Evolutionary conservation across 1,140 invertebrate genomes (phyloP).

Genomic region (Coptotermes formosanus): DNA sequence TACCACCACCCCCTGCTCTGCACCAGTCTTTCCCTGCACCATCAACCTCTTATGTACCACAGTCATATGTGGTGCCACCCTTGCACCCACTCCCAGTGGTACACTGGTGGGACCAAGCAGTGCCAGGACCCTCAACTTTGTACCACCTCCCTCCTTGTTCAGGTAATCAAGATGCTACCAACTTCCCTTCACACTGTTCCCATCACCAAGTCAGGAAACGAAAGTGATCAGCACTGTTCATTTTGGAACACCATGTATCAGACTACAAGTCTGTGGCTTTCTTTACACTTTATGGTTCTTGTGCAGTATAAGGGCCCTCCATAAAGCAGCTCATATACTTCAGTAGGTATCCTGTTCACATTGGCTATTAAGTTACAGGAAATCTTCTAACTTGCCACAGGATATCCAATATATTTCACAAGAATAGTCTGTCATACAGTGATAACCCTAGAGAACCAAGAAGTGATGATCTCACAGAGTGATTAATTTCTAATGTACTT

Average conservation of each 20-base stretch:
- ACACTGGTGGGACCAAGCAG: constrained; percentile 31
- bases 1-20: constrained; percentile 25
- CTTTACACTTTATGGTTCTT: neutral
- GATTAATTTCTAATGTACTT: neutral
- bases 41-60: constrained; percentile 31
- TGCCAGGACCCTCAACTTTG: constrained; percentile 24
- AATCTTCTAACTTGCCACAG: neutral
- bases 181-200: constrained; percentile 25
- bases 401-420: neutral
- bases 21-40: constrained; percentile 25
- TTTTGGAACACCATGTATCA: neutral
- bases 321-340: neutral
- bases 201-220: constrained; percentile 33
- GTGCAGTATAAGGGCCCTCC: neutral
- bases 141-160: constrained; percentile 24
- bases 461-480: constrained; percentile 24
- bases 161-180: constrained; percentile 24
- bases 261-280: neutral
- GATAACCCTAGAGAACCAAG: neutral
- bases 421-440: neutral
- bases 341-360: neutral
- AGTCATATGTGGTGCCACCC: constrained; percentile 27
- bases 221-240: constrained; percentile 20
- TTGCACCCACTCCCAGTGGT: constrained; percentile 31
- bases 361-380: neutral